Evolutionary conservation across 1,140 invertebrate species (phyloP), one percentile per base, ranked within the genome.

Genomic region (Cryptotermes secundus): DNA sequence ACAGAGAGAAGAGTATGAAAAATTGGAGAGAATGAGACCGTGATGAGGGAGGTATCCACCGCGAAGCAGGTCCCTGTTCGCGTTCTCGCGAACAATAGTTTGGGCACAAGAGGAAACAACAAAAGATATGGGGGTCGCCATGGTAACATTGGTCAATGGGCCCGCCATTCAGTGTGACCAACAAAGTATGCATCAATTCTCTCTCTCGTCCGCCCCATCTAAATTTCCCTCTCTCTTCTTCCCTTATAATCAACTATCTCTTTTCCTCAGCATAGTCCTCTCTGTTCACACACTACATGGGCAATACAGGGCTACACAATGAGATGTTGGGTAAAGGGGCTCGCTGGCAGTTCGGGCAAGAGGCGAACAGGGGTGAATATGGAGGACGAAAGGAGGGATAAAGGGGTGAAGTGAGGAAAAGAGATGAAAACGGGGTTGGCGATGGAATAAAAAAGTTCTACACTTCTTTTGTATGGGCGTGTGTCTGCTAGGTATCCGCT

Each of bases 171-270:
- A 85, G 65, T 72, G 42, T 82, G 79, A 85, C 85, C 85, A 85
- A 85, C 85, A 85, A 85, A 85, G 65, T 85, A 85, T 85, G 85
- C 85, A 85, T 80, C 85, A 83, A 80, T 84, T 81, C 84, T 31
- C 81, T 45, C 36, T 80, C 83, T 83, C 35, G n/a, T 36, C 34
- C 82, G 26, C 31, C 24, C 22, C 49, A 34, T 59, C 81, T 38
- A 49, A 49, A 49, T 82, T 82, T 82, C 59, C 65, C 31, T 59
- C 59, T 22, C 83, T 36, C 59, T 53, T 83, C 36, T 22, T 72
- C 45, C 12, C 82, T 35, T 35, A 36, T 80, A 84, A n/a, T 31
- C 59, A 72, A 72, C 3, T 59, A 49, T 53, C 81, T 26, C 81
- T 82, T 82, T 59, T 59, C 14, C 42, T 31, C 81, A 81, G 22